Conservation (phyloP, 2,113 vertebrate species). For the Echinops telfairi region DNA sequence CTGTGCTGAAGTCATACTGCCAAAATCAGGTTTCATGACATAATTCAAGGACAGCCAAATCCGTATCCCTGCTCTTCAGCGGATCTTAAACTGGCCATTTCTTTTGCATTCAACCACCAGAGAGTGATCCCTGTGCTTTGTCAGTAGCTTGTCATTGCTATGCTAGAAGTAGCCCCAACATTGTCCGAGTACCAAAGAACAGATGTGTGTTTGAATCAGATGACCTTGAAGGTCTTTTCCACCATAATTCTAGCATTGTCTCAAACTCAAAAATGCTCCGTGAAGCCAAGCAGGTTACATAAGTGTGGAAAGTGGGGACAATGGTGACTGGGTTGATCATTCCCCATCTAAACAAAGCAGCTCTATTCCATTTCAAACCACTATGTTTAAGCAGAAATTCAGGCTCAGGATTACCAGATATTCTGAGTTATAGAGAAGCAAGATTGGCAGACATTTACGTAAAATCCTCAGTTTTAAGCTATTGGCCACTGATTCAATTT, state of each 20-base stretch:
- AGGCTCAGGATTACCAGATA: neutral
- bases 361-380: neutral
- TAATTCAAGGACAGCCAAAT: neutral
- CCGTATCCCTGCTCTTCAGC: neutral
- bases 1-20: constrained; percentile 41
- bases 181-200: neutral
- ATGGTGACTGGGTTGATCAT: neutral
- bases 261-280: neutral
- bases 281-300: neutral
- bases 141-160: neutral
- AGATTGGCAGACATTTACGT: neutral
- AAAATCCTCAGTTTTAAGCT: neutral
- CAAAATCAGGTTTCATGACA: neutral
- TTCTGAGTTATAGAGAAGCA: neutral
- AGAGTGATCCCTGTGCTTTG: neutral
- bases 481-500: neutral
- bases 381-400: too few species aligned
- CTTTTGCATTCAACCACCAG: neutral
- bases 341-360: neutral
- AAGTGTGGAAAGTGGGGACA: neutral
- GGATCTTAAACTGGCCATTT: neutral
- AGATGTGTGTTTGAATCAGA: neutral
- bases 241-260: neutral
- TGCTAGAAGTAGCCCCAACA: neutral
- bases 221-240: neutral